phyloP scores from a whole-genome alignment of 2,888 invertebrate genomes.

The Apamea monoglypha region DNA sequence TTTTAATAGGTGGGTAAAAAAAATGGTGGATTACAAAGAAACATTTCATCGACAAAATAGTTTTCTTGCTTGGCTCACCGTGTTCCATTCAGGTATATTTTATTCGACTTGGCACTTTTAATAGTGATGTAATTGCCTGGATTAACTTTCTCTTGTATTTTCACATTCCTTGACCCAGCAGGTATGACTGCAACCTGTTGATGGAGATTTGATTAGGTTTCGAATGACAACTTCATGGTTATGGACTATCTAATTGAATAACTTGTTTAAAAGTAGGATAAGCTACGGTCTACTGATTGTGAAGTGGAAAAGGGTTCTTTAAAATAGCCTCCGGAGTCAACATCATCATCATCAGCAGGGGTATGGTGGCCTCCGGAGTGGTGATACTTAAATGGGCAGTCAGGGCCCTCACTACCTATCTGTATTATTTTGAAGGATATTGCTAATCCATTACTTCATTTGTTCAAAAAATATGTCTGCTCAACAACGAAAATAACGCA shows the following conservation, averaged over 20 bases:
- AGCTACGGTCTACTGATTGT: not conserved
- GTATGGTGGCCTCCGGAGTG: not conserved
- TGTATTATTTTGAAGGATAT: not conserved
- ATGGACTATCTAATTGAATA: constrained; percentile 26
- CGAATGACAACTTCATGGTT: constrained; percentile 15
- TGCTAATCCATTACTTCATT: not conserved
- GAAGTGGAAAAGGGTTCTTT: constrained; percentile 8
- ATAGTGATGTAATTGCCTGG: constrained; percentile 96
- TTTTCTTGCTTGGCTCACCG: constrained; percentile 86
- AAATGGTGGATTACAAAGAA: constrained; percentile 2
- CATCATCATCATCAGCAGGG: no score
- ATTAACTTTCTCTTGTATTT: constrained; percentile 93
- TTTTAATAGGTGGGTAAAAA: constrained; percentile 15
- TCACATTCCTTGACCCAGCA: constrained; percentile 94
- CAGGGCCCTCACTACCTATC: not conserved
- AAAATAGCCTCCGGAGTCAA: not conserved
- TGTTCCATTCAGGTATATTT: constrained; percentile 95
- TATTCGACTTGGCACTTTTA: constrained; percentile 92
- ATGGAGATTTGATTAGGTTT: constrained; percentile 42
- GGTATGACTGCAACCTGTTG: constrained; percentile 93
- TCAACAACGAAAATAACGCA: not conserved
- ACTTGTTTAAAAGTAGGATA: constrained; percentile 21
- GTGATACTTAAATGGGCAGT: not conserved
- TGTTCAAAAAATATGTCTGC: not conserved
- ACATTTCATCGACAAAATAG: constrained; percentile 5